These are phyloP conservation scores for Argyra leucocephala DNA, from an alignment of 2,888 invertebrate species.

Conservation along the genomic window DNA sequence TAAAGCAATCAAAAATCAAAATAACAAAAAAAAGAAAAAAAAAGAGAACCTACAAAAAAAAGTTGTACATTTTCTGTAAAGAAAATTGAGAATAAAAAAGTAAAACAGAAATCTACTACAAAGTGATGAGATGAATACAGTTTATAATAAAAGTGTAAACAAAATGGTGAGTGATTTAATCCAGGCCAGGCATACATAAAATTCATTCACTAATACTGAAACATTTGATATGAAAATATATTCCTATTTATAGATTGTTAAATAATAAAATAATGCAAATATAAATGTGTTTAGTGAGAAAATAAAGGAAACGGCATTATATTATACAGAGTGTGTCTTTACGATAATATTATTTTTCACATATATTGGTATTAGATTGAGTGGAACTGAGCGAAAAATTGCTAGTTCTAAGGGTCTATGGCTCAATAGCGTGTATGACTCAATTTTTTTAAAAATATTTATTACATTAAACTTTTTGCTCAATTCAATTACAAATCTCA, in stretches of 20 bases:
- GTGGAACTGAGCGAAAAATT: too few relatives aligned
- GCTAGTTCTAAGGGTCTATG: too few relatives aligned
- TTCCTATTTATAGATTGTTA: background rate
- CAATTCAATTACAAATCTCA: too few relatives aligned
- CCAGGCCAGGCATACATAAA: slow-evolving; percentile 10
- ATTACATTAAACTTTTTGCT: too few relatives aligned
- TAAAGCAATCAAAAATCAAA: slow-evolving; percentile 10
- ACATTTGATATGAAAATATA: background rate
- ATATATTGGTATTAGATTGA: too few relatives aligned
- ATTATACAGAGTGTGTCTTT: background rate
- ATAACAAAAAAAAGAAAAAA: background rate
- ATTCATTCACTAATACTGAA: background rate
- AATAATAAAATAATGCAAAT: too few relatives aligned
- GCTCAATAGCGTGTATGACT: too few relatives aligned
- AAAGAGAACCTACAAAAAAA: background rate
- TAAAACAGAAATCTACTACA: background rate
- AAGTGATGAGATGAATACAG: slow-evolving; percentile 4
- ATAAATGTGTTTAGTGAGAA: too few relatives aligned
- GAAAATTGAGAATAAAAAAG: background rate
- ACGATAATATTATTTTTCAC: too few relatives aligned
- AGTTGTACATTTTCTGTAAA: background rate
- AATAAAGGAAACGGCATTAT: background rate
- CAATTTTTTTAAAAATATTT: too few relatives aligned
- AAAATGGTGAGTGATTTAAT: slow-evolving; percentile 19
- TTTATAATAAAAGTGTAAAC: slow-evolving; percentile 7